Conservation (phyloP, 2,113 vertebrate genomes). For the Apodemus sylvaticus region DNA sequence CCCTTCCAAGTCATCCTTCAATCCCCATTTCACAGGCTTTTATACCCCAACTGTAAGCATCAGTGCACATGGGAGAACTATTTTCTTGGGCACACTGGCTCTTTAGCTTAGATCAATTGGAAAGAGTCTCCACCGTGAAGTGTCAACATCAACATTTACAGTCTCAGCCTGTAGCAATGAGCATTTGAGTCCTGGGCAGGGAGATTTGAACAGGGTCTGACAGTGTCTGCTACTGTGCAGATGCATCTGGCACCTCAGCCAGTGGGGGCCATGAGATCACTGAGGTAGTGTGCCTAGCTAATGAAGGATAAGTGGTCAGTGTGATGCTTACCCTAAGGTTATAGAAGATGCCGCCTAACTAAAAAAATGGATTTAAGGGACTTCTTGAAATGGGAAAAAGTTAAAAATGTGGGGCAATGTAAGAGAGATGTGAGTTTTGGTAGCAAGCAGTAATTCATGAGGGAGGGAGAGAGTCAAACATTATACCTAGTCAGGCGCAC, state of each 20-base stretch:
- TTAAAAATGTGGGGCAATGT: neutral
- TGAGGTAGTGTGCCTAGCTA: neutral
- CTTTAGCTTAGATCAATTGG: neutral
- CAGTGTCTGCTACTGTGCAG: rapidly evolving
- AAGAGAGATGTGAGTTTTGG: neutral
- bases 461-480: neutral
- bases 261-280: neutral
- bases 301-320: neutral
- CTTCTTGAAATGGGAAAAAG: neutral
- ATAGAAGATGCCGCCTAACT: neutral
- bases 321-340: neutral
- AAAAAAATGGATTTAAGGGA: conserved; percentile 22
- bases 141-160: neutral
- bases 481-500: neutral
- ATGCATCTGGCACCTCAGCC: neutral
- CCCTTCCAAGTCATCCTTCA: neutral
- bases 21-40: neutral
- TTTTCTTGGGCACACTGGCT: neutral
- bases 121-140: neutral
- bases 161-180: neutral
- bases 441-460: no score
- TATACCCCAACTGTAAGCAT: neutral
- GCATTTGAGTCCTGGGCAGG: neutral
- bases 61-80: neutral
- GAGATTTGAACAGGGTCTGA: neutral